Evolutionary conservation across 2,113 vertebrate species (phyloP).

Genomic region (Corythaixoides concolor): DNA sequence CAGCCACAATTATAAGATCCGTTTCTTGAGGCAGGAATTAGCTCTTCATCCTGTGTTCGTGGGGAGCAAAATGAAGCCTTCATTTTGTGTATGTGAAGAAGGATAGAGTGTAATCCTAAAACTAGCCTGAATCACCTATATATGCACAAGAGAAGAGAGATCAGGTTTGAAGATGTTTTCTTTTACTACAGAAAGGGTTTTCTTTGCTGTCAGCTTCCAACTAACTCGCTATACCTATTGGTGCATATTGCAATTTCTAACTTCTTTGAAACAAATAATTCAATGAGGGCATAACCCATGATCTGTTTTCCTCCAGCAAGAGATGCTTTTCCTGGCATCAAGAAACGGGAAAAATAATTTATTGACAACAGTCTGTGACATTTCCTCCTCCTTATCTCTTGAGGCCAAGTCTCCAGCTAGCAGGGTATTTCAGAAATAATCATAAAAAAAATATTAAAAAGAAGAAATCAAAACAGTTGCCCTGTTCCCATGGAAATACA

Average conservation of each 20-base stretch:
- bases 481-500: background rate
- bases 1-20: background rate
- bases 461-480: background rate
- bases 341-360: constrained; percentile 24
- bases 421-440: background rate
- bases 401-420: constrained; percentile 15
- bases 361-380: background rate
- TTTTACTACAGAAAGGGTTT: background rate
- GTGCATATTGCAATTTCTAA: background rate
- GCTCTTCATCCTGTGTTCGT: background rate
- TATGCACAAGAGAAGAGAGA: background rate
- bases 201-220: background rate
- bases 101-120: background rate
- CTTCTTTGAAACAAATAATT: background rate
- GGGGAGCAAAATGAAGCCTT: background rate
- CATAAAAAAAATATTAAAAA: constrained; percentile 8
- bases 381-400: constrained; percentile 43
- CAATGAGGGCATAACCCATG: background rate
- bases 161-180: background rate
- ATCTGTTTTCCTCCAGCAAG: background rate
- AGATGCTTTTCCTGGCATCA: constrained; percentile 52
- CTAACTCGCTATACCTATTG: background rate
- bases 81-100: background rate
- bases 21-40: background rate
- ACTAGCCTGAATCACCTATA: background rate